Evolutionary conservation across 2,113 vertebrate species (phyloP).

Genomic region (Apeltes quadracus): DNA sequence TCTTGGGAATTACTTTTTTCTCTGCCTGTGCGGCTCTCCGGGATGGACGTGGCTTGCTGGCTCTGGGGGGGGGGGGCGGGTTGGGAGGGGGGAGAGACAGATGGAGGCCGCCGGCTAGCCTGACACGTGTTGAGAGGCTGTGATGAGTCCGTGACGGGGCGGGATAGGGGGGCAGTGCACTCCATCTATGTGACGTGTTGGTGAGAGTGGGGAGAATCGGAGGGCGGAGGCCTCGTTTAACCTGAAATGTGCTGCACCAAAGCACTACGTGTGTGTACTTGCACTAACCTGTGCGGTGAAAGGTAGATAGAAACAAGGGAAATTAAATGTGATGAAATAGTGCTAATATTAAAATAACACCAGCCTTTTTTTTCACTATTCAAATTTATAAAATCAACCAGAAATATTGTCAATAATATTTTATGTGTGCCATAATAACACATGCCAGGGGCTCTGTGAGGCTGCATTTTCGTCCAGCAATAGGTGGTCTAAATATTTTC

Average conservation of each 20-base stretch:
- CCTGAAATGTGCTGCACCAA: constrained; percentile 30
- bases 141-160: constrained; percentile 79
- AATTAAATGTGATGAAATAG: not conserved
- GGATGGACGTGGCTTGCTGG: constrained; percentile 76
- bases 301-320: constrained; percentile 6
- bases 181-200: constrained; percentile 76
- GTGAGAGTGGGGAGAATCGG: constrained; percentile 50
- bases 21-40: constrained; percentile 64
- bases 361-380: not conserved
- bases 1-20: constrained; percentile 77
- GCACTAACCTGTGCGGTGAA: constrained; percentile 15
- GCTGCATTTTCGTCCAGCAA: not conserved
- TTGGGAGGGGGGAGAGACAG: no score
- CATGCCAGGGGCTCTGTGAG: not conserved
- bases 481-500: not conserved
- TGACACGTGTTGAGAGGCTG: constrained; percentile 81
- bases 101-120: constrained; percentile 73
- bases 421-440: not conserved
- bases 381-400: not conserved
- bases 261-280: not conserved
- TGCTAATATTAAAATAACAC: not conserved
- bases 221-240: constrained; percentile 41
- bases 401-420: not conserved
- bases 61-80: constrained; percentile 60
- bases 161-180: constrained; percentile 46